Percentiles rank a stretch among this genome's conserved stretches.
Conservation (phyloP, 2,113 vertebrate species). For the Varanus komodoensis region DNA sequence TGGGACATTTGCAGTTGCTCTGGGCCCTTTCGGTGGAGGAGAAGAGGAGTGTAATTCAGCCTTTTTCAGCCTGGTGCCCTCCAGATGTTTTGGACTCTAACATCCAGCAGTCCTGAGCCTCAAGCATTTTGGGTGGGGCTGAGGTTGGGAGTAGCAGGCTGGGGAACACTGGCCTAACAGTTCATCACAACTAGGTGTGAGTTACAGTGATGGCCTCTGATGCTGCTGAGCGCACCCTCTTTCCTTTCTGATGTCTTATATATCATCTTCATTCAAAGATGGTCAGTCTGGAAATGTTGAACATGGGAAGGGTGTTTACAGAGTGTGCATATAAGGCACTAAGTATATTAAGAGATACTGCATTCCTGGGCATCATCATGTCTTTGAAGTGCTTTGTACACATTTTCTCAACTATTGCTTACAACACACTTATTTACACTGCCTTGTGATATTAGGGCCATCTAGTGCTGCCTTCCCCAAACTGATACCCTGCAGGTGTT, state of each 20-base stretch:
- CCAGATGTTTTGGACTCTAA: not conserved
- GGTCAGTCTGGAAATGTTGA: not conserved
- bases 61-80: not conserved
- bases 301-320: not conserved
- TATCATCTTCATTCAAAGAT: not conserved
- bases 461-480: too few species aligned
- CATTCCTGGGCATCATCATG: not conserved
- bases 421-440: not conserved
- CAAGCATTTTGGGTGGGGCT: too few species aligned
- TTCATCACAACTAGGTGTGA: not conserved
- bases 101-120: not conserved
- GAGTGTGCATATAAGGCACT: not conserved
- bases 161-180: not conserved
- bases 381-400: not conserved
- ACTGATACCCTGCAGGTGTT: too few species aligned
- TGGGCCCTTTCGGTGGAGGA: not conserved
- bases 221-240: not conserved
- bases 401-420: not conserved
- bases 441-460: not conserved
- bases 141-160: too few species aligned
- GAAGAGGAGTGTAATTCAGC: slow-evolving; percentile 20
- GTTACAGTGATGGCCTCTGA: not conserved
- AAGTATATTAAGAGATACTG: not conserved
- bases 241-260: not conserved
- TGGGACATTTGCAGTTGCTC: not conserved